Evolutionary conservation across 2,888 invertebrate genomes (phyloP).

Genomic region (Coleophora flavipennella): DNA sequence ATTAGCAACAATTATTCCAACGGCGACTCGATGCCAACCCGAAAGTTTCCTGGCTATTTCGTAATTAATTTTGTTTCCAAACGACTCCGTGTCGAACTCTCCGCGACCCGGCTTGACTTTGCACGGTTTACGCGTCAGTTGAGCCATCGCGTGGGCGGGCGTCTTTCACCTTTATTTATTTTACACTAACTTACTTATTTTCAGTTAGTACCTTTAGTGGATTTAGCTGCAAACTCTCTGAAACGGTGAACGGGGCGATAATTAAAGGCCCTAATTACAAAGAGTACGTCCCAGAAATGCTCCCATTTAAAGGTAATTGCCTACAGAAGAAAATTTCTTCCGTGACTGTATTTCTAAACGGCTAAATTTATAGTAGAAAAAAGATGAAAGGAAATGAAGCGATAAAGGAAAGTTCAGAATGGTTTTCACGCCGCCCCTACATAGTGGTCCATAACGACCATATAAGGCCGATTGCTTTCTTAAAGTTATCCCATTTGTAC

Average conservation of each 20-base stretch:
- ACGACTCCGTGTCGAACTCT: slow-evolving; percentile 34
- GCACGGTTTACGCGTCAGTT: slow-evolving; percentile 13
- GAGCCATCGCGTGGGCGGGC: not conserved
- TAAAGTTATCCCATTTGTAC: slow-evolving; percentile 69
- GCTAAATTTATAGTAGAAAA: slow-evolving; percentile 27
- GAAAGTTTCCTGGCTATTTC: slow-evolving; percentile 57
- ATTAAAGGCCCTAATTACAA: too few species aligned
- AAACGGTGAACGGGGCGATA: too few species aligned
- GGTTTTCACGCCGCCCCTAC: slow-evolving; percentile 56
- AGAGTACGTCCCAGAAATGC: too few species aligned
- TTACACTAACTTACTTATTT: slow-evolving; percentile 2
- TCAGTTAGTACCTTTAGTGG: not conserved
- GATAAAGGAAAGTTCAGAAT: slow-evolving; percentile 57
- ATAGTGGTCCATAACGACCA: slow-evolving; percentile 64
- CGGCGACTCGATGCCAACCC: slow-evolving; percentile 46
- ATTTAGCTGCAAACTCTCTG: not conserved
- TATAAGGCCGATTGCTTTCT: slow-evolving; percentile 70
- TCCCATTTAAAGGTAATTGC: not conserved
- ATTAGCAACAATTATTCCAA: slow-evolving; percentile 63
- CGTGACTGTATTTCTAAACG: not conserved
- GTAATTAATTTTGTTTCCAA: slow-evolving; percentile 63
- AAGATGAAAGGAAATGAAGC: slow-evolving; percentile 54
- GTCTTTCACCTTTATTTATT: slow-evolving; percentile 12
- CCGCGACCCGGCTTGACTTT: slow-evolving; percentile 23
- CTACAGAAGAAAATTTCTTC: not conserved